Conservation (phyloP, 1,140 invertebrate species). For the Drosophila watanabei region DNA sequence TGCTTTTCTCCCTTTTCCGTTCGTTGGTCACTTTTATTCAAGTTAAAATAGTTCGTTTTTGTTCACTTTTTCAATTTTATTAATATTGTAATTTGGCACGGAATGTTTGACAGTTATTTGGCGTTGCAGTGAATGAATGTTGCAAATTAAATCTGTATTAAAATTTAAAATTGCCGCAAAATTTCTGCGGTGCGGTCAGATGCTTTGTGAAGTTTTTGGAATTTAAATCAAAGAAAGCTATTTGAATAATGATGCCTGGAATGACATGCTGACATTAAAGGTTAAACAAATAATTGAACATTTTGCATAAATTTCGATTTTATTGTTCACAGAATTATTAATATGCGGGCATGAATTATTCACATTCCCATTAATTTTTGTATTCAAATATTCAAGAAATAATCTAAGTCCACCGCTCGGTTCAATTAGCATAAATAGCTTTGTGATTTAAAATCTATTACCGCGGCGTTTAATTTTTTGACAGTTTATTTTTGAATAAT, state of each 20-base stretch:
- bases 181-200: slow-evolving; percentile 24
- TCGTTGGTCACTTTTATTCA: slow-evolving; percentile 58
- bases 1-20: not conserved
- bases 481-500: slow-evolving; percentile 1
- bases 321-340: slow-evolving; percentile 29
- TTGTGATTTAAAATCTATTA: slow-evolving; percentile 9
- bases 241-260: slow-evolving; percentile 40
- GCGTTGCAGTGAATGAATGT: slow-evolving; percentile 20
- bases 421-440: slow-evolving; percentile 12
- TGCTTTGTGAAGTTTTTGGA: slow-evolving; percentile 45
- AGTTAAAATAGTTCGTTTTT: slow-evolving; percentile 42
- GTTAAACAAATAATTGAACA: slow-evolving; percentile 7
- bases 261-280: slow-evolving; percentile 23
- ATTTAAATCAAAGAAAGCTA: slow-evolving; percentile 38
- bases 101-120: slow-evolving; percentile 64
- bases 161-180: slow-evolving; percentile 49
- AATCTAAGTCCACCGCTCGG: not conserved
- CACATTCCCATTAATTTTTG: slow-evolving; percentile 22
- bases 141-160: slow-evolving; percentile 60
- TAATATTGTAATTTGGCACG: slow-evolving; percentile 76
- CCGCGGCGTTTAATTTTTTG: not conserved
- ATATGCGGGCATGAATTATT: slow-evolving; percentile 15
- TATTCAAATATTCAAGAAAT: slow-evolving; percentile 5
- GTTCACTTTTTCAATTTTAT: slow-evolving; percentile 23
- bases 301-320: slow-evolving; percentile 22